Percentiles rank a stretch among this genome's conserved stretches.
These are phyloP conservation scores for Oreocharis arfaki DNA, from an alignment of 2,113 vertebrate genomes.

Conservation along the genomic window DNA sequence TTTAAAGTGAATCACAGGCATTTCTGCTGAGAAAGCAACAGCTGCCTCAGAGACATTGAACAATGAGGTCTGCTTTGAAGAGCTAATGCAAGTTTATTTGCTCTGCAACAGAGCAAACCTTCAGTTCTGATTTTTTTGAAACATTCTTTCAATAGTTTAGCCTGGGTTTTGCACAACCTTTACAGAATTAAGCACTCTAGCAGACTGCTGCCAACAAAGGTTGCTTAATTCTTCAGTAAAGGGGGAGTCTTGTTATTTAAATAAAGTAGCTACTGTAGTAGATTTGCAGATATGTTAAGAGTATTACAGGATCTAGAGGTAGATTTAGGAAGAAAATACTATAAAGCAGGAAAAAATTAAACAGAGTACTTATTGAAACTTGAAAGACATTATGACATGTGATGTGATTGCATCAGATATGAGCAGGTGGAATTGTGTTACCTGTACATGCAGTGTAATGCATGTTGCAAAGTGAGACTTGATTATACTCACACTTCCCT, in stretches of 20 bases:
- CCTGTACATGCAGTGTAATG: neutral
- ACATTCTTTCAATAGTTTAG: constrained; percentile 68
- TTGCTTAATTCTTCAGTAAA: constrained; percentile 70
- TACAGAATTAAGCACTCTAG: constrained; percentile 65
- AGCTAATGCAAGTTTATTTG: constrained; percentile 47
- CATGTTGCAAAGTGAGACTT: neutral
- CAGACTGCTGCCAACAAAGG: constrained; percentile 52
- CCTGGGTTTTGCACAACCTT: constrained; percentile 50
- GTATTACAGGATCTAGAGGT: constrained; percentile 68
- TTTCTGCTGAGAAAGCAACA: constrained; percentile 36
- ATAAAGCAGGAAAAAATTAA: constrained; percentile 62
- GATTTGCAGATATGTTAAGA: constrained; percentile 71
- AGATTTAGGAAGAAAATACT: constrained; percentile 65
- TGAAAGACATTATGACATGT: constrained; percentile 25
- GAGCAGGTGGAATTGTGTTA: constrained; percentile 21
- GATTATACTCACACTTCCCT: neutral
- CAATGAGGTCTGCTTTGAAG: constrained; percentile 41
- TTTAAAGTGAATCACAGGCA: neutral
- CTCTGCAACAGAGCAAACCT: constrained; percentile 28
- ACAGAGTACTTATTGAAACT: constrained; percentile 54
- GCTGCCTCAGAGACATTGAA: neutral
- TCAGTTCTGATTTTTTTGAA: constrained; percentile 33
- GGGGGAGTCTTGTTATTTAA: constrained; percentile 66
- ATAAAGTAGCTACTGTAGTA: constrained; percentile 74
- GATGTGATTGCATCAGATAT: constrained; percentile 5